Percentiles rank a stretch among this genome's conserved stretches.
These are phyloP conservation scores for Papilio polyxenes DNA, from an alignment of 1,140 invertebrate genomes.

Conservation along the genomic window DNA sequence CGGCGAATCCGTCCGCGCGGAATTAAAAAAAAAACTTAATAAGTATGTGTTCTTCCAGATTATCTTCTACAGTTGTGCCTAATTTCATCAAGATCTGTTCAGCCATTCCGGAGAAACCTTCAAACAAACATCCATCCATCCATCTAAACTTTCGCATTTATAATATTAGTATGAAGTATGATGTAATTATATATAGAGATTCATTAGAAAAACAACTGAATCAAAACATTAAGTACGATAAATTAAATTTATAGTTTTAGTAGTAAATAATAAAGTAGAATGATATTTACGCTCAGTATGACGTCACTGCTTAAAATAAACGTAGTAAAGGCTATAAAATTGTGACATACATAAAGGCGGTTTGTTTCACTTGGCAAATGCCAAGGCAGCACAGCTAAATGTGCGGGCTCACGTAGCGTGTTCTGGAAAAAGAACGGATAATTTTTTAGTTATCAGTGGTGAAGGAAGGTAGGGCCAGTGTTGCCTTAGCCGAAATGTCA, in stretches of 20 bases:
- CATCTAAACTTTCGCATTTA: too few relatives aligned
- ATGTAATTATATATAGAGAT: too few relatives aligned
- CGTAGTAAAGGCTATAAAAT: conserved; percentile 13
- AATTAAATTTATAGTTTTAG: background rate
- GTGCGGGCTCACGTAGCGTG: conserved; percentile 23
- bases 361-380: conserved; percentile 27
- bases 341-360: conserved; percentile 20
- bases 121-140: too few relatives aligned
- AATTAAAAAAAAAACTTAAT: too few relatives aligned
- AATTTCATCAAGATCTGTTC: too few relatives aligned
- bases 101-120: too few relatives aligned
- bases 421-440: conserved; percentile 38
- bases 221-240: background rate
- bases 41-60: too few relatives aligned
- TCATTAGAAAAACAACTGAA: background rate
- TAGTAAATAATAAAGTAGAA: background rate
- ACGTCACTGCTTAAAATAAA: conserved; percentile 1
- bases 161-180: too few relatives aligned
- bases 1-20: too few relatives aligned
- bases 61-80: too few relatives aligned
- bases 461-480: conserved; percentile 73
- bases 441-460: conserved; percentile 66
- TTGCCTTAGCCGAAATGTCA: conserved; percentile 74
- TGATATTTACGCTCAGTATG: background rate
- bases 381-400: conserved; percentile 23